Evolutionary conservation across 2,113 vertebrate species (phyloP).

Genomic region (Brienomyrus brachyistius): DNA sequence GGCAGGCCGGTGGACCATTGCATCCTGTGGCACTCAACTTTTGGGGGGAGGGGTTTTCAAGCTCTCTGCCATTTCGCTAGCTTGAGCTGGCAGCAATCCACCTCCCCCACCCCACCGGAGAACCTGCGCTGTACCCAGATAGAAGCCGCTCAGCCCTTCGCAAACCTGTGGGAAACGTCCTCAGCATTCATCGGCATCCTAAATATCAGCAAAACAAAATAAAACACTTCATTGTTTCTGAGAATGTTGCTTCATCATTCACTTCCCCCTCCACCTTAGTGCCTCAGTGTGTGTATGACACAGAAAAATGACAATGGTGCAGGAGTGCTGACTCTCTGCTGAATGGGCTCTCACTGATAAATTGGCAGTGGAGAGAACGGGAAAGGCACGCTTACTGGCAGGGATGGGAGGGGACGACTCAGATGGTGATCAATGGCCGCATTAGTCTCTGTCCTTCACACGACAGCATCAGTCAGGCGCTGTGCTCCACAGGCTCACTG

Average conservation of each 20-base stretch:
- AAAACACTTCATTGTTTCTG: constrained; percentile 3
- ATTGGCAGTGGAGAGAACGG: neutral
- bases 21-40: neutral
- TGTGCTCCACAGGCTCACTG: neutral
- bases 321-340: neutral
- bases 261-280: neutral
- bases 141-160: neutral
- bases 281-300: neutral
- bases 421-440: neutral
- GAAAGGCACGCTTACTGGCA: neutral
- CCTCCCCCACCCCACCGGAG: neutral
- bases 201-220: neutral
- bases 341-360: neutral
- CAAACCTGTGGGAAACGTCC: neutral
- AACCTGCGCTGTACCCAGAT: neutral
- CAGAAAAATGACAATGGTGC: neutral
- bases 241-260: neutral
- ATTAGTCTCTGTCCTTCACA: constrained; percentile 20
- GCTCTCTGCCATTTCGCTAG: neutral
- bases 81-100: neutral
- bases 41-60: neutral
- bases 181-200: neutral
- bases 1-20: neutral
- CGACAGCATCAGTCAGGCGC: neutral
- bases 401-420: neutral